A percentile compares a stretch with the other conserved stretches of the same genome.
Evolutionary conservation across 2,797 vertebrate species (phyloP).

Genomic region (Leucoraja ocellata): DNA sequence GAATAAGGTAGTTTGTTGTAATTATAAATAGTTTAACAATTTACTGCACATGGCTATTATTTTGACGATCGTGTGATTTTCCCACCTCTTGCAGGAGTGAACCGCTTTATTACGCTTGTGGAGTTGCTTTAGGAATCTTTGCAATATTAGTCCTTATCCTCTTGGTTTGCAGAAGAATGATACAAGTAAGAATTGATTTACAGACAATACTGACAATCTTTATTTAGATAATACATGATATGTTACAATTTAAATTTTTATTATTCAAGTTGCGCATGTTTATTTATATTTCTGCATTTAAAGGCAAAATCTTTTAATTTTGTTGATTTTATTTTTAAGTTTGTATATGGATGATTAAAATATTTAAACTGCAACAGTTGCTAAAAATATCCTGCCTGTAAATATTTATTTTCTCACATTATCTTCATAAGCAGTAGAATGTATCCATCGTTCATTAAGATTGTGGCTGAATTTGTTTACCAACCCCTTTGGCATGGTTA

Average conservation of each 20-base stretch:
- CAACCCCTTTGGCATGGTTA: background rate
- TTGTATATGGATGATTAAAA: background rate
- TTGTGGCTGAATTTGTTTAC: background rate
- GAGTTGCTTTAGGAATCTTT: constrained; percentile 52
- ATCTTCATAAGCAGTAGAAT: background rate
- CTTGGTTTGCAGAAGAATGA: constrained; percentile 56
- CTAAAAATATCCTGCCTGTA: background rate
- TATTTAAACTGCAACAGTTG: background rate
- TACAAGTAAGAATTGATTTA: constrained; percentile 56
- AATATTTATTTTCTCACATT: background rate
- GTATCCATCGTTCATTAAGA: background rate
- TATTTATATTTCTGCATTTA: background rate
- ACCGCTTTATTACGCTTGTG: constrained; percentile 58
- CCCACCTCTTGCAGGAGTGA: constrained; percentile 51
- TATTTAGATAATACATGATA: background rate
- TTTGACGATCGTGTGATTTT: background rate
- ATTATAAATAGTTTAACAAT: background rate
- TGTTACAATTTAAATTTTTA: constrained; percentile 9
- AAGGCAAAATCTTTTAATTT: background rate
- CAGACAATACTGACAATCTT: background rate
- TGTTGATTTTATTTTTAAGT: background rate
- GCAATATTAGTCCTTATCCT: constrained; percentile 58
- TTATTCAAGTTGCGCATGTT: background rate
- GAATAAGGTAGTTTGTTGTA: background rate
- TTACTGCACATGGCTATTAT: background rate